Evolutionary conservation across 2,888 invertebrate genomes (phyloP).

Genomic region (Eilema sororculum): DNA sequence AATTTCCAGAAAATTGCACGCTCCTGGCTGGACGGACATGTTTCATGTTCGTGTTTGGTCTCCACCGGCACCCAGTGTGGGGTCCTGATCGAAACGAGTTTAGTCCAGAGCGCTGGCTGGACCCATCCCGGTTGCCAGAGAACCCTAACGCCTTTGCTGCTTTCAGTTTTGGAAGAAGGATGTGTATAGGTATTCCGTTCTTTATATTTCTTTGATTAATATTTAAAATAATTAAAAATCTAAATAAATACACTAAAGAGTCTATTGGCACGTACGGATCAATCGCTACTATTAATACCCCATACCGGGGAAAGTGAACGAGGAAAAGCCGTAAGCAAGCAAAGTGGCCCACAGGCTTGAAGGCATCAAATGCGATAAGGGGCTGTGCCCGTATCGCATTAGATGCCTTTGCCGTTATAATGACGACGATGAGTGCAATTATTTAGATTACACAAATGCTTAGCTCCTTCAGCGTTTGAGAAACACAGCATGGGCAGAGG

Average conservation of each 20-base stretch:
- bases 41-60: conserved; percentile 62
- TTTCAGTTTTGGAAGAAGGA: conserved; percentile 68
- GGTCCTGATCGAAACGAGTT: conserved; percentile 66
- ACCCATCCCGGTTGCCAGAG: conserved; percentile 59
- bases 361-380: no score
- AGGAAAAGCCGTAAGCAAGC: no score
- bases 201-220: not conserved
- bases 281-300: no score
- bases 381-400: no score
- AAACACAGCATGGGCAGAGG: not conserved
- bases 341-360: no score
- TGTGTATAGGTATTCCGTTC: conserved; percentile 65
- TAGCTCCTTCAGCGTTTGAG: not conserved
- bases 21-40: conserved; percentile 64
- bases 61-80: conserved; percentile 69
- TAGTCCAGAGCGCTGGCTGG: conserved; percentile 70
- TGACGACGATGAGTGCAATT: no score
- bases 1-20: conserved; percentile 65
- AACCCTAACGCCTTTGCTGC: conserved; percentile 63
- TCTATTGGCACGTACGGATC: no score
- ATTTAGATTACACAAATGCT: no score
- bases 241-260: not conserved
- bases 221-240: no score
- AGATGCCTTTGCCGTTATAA: no score
- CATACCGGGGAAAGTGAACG: no score